Evolutionary conservation across 1,140 invertebrate genomes (phyloP).

Genomic region (Ceratoteleas bidentatus): DNA sequence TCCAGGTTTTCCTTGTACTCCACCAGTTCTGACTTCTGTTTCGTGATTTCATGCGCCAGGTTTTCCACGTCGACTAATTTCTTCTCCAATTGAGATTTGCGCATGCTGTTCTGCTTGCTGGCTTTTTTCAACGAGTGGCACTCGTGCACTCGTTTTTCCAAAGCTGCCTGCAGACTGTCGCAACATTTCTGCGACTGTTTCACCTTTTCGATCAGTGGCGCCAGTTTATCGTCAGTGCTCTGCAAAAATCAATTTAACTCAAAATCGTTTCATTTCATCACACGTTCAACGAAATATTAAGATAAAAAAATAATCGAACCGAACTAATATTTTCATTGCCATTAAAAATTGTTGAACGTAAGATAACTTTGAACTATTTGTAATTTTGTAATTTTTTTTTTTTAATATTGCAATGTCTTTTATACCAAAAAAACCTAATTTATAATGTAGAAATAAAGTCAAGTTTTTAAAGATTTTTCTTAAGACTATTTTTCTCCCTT

Average conservation of each 20-base stretch:
- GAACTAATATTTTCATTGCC: too few relatives aligned
- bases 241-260: constrained; percentile 50
- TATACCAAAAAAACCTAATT: too few relatives aligned
- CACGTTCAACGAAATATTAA: too few relatives aligned
- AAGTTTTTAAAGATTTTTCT: too few relatives aligned
- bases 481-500: too few relatives aligned
- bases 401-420: too few relatives aligned
- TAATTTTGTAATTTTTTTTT: too few relatives aligned
- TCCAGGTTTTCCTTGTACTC: constrained; percentile 76
- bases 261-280: background rate
- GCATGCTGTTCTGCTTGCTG: constrained; percentile 70
- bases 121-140: constrained; percentile 71
- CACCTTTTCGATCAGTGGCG: constrained; percentile 70
- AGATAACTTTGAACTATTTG: too few relatives aligned
- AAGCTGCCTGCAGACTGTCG: constrained; percentile 71
- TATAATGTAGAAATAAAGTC: too few relatives aligned
- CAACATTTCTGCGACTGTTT: constrained; percentile 70
- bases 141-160: constrained; percentile 73
- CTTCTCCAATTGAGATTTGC: constrained; percentile 78
- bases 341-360: too few relatives aligned
- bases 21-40: constrained; percentile 79
- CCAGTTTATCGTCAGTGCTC: constrained; percentile 73
- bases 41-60: constrained; percentile 80
- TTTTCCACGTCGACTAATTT: constrained; percentile 80
- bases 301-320: too few relatives aligned